Evolutionary conservation across 2,797 vertebrate genomes (phyloP).

Genomic region (Danionella dracula): DNA sequence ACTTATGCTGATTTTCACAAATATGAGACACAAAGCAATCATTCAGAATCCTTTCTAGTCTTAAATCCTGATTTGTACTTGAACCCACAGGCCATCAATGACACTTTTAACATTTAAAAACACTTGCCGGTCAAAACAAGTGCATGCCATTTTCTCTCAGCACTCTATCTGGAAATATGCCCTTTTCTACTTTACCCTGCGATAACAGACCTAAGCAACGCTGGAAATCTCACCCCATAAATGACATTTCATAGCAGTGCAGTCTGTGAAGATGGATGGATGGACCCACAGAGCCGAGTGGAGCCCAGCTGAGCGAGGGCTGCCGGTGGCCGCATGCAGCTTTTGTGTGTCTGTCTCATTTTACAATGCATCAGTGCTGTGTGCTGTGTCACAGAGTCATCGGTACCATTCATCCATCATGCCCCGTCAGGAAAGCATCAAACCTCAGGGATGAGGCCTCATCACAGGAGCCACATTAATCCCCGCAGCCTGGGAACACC

Average conservation of each 20-base stretch:
- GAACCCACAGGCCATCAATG: background rate
- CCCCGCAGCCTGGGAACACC: slow-evolving; percentile 56
- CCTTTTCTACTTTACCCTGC: background rate
- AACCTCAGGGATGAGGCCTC: slow-evolving; percentile 67
- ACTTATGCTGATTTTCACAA: no score
- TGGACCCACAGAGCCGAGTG: background rate
- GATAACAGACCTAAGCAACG: background rate
- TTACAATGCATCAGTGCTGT: slow-evolving; percentile 72
- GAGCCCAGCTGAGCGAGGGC: slow-evolving; percentile 47
- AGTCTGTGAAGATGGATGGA: slow-evolving; percentile 36
- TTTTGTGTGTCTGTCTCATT: slow-evolving; percentile 76
- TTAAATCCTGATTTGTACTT: background rate
- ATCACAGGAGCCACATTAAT: slow-evolving; percentile 69
- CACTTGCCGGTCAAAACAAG: slow-evolving; percentile 3
- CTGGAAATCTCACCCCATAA: slow-evolving; percentile 7
- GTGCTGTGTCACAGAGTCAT: slow-evolving; percentile 61
- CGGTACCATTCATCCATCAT: slow-evolving; percentile 70
- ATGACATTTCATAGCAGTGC: slow-evolving; percentile 30
- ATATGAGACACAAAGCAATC: no score
- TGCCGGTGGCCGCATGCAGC: slow-evolving; percentile 42
- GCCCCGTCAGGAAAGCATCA: slow-evolving; percentile 67
- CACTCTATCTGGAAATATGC: slow-evolving; percentile 17
- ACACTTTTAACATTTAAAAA: background rate
- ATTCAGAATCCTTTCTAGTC: no score
- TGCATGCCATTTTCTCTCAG: background rate